Evolutionary conservation across 1,140 invertebrate genomes (phyloP).

Genomic region (Scaptodrosophila lebanonensis): DNA sequence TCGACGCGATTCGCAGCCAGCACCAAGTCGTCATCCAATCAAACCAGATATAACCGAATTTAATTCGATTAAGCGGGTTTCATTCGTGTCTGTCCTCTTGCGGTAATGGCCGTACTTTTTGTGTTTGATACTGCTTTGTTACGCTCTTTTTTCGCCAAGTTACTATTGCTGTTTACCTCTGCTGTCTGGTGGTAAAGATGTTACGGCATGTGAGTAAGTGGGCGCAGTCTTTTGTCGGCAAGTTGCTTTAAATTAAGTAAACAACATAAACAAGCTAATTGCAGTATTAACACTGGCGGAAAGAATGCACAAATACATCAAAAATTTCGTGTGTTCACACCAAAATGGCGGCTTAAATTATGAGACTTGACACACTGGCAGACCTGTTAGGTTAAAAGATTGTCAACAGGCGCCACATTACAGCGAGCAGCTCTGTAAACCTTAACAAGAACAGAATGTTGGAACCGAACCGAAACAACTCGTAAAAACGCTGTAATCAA

Average conservation of each 20-base stretch:
- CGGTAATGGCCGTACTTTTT: background rate
- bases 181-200: slow-evolving; percentile 47
- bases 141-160: slow-evolving; percentile 42
- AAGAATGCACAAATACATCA: slow-evolving; percentile 8
- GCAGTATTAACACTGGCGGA: slow-evolving; percentile 22
- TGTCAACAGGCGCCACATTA: too few species aligned
- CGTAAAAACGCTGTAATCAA: too few species aligned
- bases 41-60: slow-evolving; percentile 77
- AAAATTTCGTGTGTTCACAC: background rate
- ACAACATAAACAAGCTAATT: slow-evolving; percentile 64
- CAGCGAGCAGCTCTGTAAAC: too few species aligned
- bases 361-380: too few species aligned
- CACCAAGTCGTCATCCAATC: slow-evolving; percentile 41
- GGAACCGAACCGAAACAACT: too few species aligned
- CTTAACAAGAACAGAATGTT: too few species aligned
- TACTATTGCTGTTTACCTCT: slow-evolving; percentile 34
- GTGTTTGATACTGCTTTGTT: slow-evolving; percentile 12
- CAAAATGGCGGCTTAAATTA: too few species aligned
- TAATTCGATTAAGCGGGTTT: slow-evolving; percentile 73
- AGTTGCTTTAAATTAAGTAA: slow-evolving; percentile 55
- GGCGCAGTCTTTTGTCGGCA: slow-evolving; percentile 5
- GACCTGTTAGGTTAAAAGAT: too few species aligned
- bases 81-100: background rate
- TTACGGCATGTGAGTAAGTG: slow-evolving; percentile 34
- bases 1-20: slow-evolving; percentile 1